These are phyloP conservation scores for Salvelinus fontinalis DNA, from an alignment of 2,113 vertebrate genomes.

Conservation along the genomic window DNA sequence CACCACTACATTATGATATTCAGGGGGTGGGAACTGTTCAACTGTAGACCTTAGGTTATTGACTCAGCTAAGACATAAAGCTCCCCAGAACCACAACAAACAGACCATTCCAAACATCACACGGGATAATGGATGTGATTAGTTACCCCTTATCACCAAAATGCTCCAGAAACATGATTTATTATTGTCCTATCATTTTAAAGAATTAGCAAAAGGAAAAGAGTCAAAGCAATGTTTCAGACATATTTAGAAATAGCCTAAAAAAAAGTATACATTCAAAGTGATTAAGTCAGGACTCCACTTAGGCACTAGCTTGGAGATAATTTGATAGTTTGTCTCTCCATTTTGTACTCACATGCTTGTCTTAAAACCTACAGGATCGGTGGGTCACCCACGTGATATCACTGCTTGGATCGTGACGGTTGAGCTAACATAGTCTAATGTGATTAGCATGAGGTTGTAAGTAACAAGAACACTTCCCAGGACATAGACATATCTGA, in stretches of 20 bases:
- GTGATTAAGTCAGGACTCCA: slow-evolving; percentile 4
- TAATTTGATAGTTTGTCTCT: background rate
- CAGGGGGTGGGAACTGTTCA: too few species aligned
- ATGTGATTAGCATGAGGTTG: too few species aligned
- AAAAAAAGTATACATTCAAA: background rate
- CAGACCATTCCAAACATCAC: too few species aligned
- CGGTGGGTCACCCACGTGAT: too few species aligned
- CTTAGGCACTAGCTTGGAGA: background rate
- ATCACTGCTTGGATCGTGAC: too few species aligned
- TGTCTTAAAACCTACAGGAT: background rate
- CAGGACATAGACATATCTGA: too few species aligned
- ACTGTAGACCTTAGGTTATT: too few species aligned
- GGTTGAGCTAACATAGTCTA: too few species aligned
- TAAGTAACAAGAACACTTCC: too few species aligned
- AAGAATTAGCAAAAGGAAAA: background rate
- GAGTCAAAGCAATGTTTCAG: background rate
- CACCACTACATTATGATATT: too few species aligned
- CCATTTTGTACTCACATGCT: background rate
- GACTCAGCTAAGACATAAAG: too few species aligned
- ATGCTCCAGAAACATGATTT: background rate
- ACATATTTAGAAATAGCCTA: background rate
- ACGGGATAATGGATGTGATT: background rate
- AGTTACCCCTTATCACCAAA: background rate
- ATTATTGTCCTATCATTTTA: background rate
- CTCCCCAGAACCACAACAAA: too few species aligned